Percentiles rank a stretch among this genome's conserved stretches.
These are phyloP conservation scores for Urocynchramus pylzowi DNA, from an alignment of 2,113 vertebrate species.

Conservation along the genomic window DNA sequence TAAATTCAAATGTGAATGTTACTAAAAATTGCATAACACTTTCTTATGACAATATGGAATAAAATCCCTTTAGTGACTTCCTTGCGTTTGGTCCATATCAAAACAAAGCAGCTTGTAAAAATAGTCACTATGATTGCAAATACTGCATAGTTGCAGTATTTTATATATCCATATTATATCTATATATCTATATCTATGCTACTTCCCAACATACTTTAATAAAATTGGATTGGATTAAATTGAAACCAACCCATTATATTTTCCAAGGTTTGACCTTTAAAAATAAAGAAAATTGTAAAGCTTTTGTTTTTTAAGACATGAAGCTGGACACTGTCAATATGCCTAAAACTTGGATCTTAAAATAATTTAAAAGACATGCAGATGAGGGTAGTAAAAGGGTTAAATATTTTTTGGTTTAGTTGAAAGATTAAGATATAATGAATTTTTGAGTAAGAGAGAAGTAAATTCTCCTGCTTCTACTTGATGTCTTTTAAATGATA, in stretches of 20 bases:
- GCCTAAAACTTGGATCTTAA: not conserved
- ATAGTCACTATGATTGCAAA: not conserved
- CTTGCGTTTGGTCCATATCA: rapidly evolving
- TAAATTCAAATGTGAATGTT: not conserved
- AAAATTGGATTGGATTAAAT: not conserved
- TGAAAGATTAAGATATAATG: not conserved
- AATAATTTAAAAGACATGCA: not conserved
- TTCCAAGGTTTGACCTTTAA: not conserved
- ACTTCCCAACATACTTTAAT: not conserved
- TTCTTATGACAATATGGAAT: not conserved
- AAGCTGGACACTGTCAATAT: not conserved
- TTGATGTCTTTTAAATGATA: not conserved
- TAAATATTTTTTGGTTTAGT: not conserved
- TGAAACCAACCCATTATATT: not conserved
- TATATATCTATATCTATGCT: not conserved
- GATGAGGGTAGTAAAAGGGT: not conserved
- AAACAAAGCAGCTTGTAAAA: not conserved
- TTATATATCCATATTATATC: no score
- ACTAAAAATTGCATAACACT: not conserved
- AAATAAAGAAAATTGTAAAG: not conserved
- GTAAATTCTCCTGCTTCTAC: not conserved
- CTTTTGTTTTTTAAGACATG: not conserved
- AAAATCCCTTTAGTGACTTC: not conserved
- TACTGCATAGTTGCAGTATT: no score
- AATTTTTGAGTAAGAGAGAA: not conserved